A percentile compares a stretch with the other conserved stretches of the same genome.
These are phyloP conservation scores for Drosophila ustulata DNA, from an alignment of 2,888 invertebrate genomes.

Conservation along the genomic window DNA sequence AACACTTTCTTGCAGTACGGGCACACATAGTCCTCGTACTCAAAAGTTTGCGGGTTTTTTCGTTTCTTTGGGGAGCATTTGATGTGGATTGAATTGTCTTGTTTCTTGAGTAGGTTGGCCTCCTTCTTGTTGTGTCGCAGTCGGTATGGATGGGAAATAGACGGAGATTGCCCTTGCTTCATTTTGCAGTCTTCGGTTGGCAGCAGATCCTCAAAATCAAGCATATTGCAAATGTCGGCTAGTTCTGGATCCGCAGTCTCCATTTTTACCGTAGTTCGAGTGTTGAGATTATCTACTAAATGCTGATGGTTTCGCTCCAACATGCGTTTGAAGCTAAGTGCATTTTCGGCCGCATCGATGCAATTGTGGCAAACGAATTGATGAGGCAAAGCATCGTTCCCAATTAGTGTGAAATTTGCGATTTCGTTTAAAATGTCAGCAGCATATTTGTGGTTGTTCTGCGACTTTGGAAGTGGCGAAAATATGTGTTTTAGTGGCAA, in stretches of 20 bases:
- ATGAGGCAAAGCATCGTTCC: conserved; percentile 4
- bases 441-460: not conserved
- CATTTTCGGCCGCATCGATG: not conserved
- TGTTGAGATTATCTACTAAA: not conserved
- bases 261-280: not conserved
- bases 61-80: not conserved
- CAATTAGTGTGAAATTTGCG: not conserved
- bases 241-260: not conserved
- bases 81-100: not conserved
- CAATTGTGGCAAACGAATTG: conserved; percentile 36
- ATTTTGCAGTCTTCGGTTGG: not conserved
- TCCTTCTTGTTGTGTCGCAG: not conserved
- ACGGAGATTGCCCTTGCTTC: not conserved
- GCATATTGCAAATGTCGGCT: conserved; percentile 7
- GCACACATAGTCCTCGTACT: not conserved
- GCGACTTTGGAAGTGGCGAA: not conserved
- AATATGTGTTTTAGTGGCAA: conserved; percentile 12
- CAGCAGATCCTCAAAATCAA: conserved; percentile 10
- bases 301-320: conserved; percentile 1
- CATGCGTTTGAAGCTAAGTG: conserved; percentile 29
- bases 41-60: not conserved
- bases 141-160: not conserved
- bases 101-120: not conserved
- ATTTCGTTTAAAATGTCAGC: conserved; percentile 40
- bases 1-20: not conserved